Conservation (phyloP, 2,113 vertebrate species). For the Rhadina sibilatrix region DNA sequence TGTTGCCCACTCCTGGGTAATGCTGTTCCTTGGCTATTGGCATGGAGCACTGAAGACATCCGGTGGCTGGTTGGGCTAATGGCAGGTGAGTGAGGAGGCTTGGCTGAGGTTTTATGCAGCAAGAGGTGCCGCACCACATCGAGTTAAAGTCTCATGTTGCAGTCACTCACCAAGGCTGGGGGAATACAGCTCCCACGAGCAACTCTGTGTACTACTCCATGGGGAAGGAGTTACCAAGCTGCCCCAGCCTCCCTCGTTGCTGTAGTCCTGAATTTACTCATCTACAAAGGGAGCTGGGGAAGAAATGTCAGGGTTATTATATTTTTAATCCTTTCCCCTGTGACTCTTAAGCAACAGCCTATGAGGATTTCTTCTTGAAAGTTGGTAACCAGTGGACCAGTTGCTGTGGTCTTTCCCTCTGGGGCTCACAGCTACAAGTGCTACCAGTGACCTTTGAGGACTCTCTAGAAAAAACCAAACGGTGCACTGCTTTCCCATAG, state of each 20-base stretch:
- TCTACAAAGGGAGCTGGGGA: not conserved
- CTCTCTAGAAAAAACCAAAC: constrained; percentile 21
- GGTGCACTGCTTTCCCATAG: not conserved
- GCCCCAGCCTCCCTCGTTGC: not conserved
- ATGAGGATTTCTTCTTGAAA: not conserved
- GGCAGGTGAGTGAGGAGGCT: constrained; percentile 5
- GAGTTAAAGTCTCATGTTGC: not conserved
- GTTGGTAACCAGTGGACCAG: not conserved
- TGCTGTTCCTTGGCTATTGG: not conserved
- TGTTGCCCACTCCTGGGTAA: not conserved
- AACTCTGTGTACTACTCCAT: rapidly evolving
- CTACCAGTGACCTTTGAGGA: constrained; percentile 50
- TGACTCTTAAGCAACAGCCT: not conserved
- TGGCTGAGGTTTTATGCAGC: not conserved
- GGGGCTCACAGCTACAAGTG: constrained; percentile 15
- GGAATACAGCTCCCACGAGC: rapidly evolving
- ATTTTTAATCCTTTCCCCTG: not conserved
- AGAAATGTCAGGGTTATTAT: not conserved
- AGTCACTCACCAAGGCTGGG: not conserved
- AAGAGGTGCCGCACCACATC: not conserved
- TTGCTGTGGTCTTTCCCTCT: not conserved
- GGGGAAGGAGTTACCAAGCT: not conserved
- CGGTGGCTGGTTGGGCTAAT: constrained; percentile 47
- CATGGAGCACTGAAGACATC: constrained; percentile 63
- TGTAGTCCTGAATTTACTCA: not conserved